Base-by-base conservation (phyloP, 2,888 invertebrate genomes). In the Andrena minutula region DNA sequence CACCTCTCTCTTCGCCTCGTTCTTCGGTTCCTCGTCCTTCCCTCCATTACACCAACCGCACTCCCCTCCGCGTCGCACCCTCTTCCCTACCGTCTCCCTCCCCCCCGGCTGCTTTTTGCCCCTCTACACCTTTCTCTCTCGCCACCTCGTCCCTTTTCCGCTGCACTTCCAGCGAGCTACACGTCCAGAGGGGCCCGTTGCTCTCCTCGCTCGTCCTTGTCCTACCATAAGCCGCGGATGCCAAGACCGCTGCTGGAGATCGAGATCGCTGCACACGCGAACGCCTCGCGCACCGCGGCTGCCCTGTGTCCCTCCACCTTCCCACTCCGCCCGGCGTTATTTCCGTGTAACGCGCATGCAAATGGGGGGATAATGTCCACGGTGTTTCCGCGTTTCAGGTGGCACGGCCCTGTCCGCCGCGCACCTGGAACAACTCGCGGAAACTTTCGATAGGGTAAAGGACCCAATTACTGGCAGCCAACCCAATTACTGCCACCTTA, bases 201-300 rank as follows among this genome's bases (percentile, higher is more conserved):
- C 53, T 71, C 75, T 71, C 20, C 56, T 32, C 16, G n/a, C 23
- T 32, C 35, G 20, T 77, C 83, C 83, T 83, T 75, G 83, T 83
- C 83, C 83, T 83, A 79, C 83, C 83, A 71, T 83, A 84, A 80
- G 75, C 41, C 51, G 73, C 74, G 80, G 80, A 83, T 77, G 73
- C 79, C 71, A 56, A 65, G 75, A 66, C 75, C 83, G 69, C 75
- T 73, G 47, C 69, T 61, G 32, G 47, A 70, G 72, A 83, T 79
- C 71, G 56, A 49, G 61, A 82, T 80, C 72, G 75, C 56, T n/a
- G 41, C n/a, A 65, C 63, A n/a, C 26, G 32, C 58, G 66, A 35
- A 51, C 79, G 60, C 47, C 53, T 61, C 51, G 53, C 41, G 53
- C 56, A 56, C 23, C 56, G 28, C n/a, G n/a, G 58, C 66, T 47